Evolutionary conservation across 2,797 vertebrate species (phyloP), one percentile per base, ranked within the genome.

Genomic region (Ataeniobius toweri): DNA sequence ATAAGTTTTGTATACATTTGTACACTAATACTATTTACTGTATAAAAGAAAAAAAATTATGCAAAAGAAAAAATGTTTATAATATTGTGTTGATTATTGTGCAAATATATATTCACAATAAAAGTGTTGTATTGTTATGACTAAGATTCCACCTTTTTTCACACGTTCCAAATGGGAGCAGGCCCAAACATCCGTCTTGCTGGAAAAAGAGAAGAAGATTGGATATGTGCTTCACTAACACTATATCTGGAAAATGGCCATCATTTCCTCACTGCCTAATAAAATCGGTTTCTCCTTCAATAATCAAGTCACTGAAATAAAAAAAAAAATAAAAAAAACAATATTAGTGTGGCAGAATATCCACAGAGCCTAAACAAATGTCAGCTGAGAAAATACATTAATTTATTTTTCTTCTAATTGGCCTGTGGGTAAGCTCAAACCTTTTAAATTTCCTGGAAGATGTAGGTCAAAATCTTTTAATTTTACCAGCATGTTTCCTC

Each of bases 81-180:
- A 98, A 96, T 95, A 96, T 96, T 94, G 96, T 98, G 97, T 96
- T 95, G 95, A 97, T 96, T 97, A 96, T 97, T 97, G 98, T 99
- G 97, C 95, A 97, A 96, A 98, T 97, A 93, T 95, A 97, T 98
- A 98, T 99, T 98, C 97, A 97, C 96, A 98, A 98, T 99, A 98
- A 99, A 99, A 96, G 94, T 96, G 96, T 98, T 96, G 97, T 99
- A 98, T 97, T 96, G 96, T 97, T 97, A 92, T 92, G 93, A 90
- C 68, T 75, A 58, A 71, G 55, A 71, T 76, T 84, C 48, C 77
- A 24, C 7, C 51, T 68, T 83, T 86, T 80, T 41, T 84, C 74
- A 68, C 75, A 77, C 39, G 74, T 58, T 75, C 82, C 51, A 68
- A 20, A 41, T 71, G 74, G 71, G 41, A 89, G 39, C 16, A 41